These are phyloP conservation scores for Bombycilla garrulus DNA, from an alignment of 2,113 vertebrate genomes.

Conservation along the genomic window DNA sequence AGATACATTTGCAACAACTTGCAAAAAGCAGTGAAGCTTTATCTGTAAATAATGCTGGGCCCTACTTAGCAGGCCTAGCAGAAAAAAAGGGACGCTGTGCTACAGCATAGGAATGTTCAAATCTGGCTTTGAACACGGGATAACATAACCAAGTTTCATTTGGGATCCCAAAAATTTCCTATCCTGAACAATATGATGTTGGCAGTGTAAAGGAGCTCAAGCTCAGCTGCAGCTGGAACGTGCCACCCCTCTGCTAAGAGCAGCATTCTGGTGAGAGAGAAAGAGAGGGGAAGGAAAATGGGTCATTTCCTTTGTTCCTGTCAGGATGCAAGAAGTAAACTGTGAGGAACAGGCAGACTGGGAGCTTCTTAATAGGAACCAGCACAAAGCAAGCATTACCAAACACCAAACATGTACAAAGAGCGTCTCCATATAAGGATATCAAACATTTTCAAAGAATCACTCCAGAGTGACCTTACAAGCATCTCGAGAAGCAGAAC, in stretches of 20 bases:
- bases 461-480: not conserved
- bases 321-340: constrained; percentile 60
- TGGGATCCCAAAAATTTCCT: not conserved
- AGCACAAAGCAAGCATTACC: not conserved
- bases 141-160: not conserved
- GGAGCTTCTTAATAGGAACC: constrained; percentile 29
- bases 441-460: not conserved
- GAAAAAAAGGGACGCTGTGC: not conserved
- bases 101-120: not conserved
- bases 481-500: not conserved
- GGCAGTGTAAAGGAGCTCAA: not conserved
- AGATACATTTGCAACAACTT: not conserved
- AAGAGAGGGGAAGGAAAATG: constrained; percentile 59
- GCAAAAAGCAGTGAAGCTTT: not conserved
- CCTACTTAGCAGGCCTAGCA: not conserved
- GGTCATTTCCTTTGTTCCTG: constrained; percentile 66
- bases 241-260: not conserved
- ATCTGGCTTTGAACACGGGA: not conserved
- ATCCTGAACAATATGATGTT: not conserved
- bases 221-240: not conserved
- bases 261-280: not conserved
- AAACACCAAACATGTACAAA: not conserved
- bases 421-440: not conserved
- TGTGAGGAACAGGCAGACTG: not conserved
- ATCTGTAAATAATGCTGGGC: not conserved